These are phyloP conservation scores for Cervus canadensis DNA, from an alignment of 2,113 vertebrate species.

Conservation along the genomic window DNA sequence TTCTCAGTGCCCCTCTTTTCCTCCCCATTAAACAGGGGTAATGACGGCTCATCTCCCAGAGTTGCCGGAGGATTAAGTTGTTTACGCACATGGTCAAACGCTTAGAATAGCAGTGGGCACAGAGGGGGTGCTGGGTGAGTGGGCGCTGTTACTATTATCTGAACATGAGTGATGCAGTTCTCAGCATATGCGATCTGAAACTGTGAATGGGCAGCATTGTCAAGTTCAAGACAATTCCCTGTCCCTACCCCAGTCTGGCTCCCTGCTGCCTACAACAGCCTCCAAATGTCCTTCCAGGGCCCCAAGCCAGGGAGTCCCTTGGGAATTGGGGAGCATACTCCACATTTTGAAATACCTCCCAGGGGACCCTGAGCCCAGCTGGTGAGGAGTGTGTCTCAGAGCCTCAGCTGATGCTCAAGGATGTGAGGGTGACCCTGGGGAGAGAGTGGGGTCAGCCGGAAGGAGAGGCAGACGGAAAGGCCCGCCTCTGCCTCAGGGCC, in stretches of 20 bases:
- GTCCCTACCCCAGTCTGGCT: neutral
- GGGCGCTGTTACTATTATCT: too few relatives aligned
- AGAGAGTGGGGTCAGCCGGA: neutral
- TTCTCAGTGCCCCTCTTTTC: neutral
- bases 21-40: neutral
- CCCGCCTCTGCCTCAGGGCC: neutral
- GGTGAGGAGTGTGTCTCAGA: neutral
- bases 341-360: neutral
- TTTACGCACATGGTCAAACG: too few relatives aligned
- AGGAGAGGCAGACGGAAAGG: neutral
- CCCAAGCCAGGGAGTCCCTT: neutral
- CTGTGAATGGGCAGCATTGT: neutral
- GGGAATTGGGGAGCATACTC: neutral
- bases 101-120: neutral
- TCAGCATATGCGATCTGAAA: neutral
- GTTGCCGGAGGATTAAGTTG: neutral
- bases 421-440: neutral
- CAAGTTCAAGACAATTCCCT: neutral
- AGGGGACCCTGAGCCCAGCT: neutral
- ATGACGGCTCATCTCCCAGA: neutral
- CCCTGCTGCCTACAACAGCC: neutral
- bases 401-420: neutral
- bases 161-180: neutral
- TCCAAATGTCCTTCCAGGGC: neutral
- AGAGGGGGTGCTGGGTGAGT: neutral